Evolutionary conservation across 2,888 invertebrate species (phyloP).

Genomic region (Dorcus parallelipipedus): DNA sequence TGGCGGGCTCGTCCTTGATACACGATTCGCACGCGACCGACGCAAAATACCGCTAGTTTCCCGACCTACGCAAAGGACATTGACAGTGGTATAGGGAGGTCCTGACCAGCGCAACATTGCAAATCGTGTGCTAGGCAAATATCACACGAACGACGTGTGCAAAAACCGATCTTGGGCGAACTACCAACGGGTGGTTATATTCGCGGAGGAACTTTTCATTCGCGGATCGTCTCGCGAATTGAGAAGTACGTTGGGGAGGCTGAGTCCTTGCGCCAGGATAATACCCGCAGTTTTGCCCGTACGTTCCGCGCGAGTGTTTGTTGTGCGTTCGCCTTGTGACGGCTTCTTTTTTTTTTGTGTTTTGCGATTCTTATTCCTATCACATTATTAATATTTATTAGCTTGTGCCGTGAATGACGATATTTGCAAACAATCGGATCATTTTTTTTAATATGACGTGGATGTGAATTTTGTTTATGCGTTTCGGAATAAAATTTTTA

Average conservation of each 20-base stretch:
- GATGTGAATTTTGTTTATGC: not conserved
- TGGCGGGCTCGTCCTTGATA: conserved; percentile 14
- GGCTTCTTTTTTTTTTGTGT: not conserved
- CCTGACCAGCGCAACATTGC: conserved; percentile 48
- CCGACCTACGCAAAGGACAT: conserved; percentile 48
- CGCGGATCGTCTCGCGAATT: conserved; percentile 40
- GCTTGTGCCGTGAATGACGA: not conserved
- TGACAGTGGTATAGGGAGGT: conserved; percentile 40
- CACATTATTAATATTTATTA: not conserved
- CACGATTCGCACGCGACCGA: conserved; percentile 26
- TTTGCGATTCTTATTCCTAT: not conserved
- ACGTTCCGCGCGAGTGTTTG: not conserved
- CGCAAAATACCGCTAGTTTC: conserved; percentile 42
- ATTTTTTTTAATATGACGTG: not conserved
- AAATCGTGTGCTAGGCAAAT: conserved; percentile 40
- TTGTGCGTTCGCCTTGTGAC: not conserved
- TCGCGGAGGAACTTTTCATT: conserved; percentile 32
- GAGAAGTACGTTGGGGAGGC: conserved; percentile 14
- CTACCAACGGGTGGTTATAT: conserved; percentile 24
- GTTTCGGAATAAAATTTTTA: too few relatives aligned
- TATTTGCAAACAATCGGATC: conserved; percentile 1
- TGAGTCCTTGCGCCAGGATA: not conserved
- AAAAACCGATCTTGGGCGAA: conserved; percentile 43
- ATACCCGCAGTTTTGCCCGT: not conserved
- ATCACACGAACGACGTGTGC: conserved; percentile 36